phyloP scores from a whole-genome alignment of 2,797 vertebrate species.

The Tangara arthus region DNA sequence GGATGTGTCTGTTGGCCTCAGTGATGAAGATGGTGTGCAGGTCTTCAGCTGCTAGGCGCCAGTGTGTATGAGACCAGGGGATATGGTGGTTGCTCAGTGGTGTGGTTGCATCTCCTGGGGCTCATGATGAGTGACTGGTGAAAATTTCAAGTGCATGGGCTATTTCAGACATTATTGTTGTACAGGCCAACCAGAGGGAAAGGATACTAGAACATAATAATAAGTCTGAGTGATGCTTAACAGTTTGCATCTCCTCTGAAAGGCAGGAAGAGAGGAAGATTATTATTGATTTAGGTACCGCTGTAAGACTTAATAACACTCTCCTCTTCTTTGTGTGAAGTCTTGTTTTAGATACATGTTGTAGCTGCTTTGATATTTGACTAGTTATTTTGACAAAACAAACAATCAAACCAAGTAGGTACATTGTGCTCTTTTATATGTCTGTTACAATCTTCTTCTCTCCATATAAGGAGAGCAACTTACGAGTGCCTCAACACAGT shows the following conservation, averaged over 20 bases:
- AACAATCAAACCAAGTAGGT: not conserved
- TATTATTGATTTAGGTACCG: not conserved
- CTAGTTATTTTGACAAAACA: not conserved
- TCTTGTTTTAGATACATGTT: not conserved
- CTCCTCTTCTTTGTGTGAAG: not conserved
- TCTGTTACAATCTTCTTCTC: not conserved
- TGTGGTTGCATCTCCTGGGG: not conserved
- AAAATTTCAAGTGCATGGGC: not conserved
- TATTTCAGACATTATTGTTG: not conserved
- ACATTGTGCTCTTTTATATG: slow-evolving; percentile 2
- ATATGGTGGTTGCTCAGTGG: not conserved
- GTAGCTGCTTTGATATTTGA: not conserved
- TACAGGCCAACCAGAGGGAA: not conserved
- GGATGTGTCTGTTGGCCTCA: slow-evolving; percentile 78
- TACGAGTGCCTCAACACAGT: slow-evolving; percentile 63
- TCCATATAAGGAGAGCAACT: slow-evolving; percentile 34
- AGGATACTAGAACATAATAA: not conserved
- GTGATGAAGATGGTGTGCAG: slow-evolving; percentile 81
- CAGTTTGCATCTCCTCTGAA: not conserved
- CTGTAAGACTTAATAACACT: not conserved
- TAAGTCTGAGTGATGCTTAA: not conserved
- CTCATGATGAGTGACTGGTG: not conserved
- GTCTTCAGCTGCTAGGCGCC: slow-evolving; percentile 80
- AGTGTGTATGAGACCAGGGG: not conserved
- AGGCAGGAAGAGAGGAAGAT: not conserved